phyloP scores from a whole-genome alignment of 2,888 invertebrate genomes.

The Aquatica leii region DNA sequence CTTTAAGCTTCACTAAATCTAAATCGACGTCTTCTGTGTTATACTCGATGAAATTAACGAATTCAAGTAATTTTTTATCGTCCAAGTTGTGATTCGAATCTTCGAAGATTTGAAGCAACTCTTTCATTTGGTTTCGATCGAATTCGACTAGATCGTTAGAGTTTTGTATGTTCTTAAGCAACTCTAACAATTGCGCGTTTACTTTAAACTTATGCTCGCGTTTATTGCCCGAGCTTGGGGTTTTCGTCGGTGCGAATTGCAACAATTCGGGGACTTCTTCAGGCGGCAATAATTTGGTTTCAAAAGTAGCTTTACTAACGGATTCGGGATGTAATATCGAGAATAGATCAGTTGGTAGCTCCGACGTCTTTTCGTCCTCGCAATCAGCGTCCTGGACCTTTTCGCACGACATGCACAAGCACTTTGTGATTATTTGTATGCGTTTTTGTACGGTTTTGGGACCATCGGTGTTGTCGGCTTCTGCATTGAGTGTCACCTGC shows the following conservation, averaged over 20 bases:
- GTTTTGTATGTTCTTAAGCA: constrained; percentile 50
- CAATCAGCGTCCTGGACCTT: constrained; percentile 61
- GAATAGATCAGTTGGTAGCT: constrained; percentile 58
- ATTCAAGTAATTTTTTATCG: constrained; percentile 54
- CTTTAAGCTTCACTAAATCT: constrained; percentile 51
- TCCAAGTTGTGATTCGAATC: constrained; percentile 49
- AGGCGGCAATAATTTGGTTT: constrained; percentile 21
- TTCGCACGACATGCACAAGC: constrained; percentile 70
- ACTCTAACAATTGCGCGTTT: constrained; percentile 47
- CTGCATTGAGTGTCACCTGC: constrained; percentile 67
- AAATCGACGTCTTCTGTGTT: constrained; percentile 53
- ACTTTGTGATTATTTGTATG: constrained; percentile 72
- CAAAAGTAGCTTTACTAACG: constrained; percentile 45
- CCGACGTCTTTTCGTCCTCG: constrained; percentile 61
- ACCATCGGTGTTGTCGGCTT: constrained; percentile 63
- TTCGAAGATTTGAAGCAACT: constrained; percentile 52
- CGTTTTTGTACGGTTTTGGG: constrained; percentile 66
- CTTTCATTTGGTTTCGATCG: constrained; percentile 51
- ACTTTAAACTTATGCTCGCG: constrained; percentile 47
- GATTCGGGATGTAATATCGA: constrained; percentile 45
- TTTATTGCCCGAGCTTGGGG: constrained; percentile 20
- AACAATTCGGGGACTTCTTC: constrained; percentile 54
- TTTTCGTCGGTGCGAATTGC: constrained; percentile 19
- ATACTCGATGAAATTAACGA: constrained; percentile 56
- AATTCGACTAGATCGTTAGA: constrained; percentile 47